These are phyloP conservation scores for Spodoptera littoralis DNA, from an alignment of 2,888 invertebrate species.

Conservation along the genomic window DNA sequence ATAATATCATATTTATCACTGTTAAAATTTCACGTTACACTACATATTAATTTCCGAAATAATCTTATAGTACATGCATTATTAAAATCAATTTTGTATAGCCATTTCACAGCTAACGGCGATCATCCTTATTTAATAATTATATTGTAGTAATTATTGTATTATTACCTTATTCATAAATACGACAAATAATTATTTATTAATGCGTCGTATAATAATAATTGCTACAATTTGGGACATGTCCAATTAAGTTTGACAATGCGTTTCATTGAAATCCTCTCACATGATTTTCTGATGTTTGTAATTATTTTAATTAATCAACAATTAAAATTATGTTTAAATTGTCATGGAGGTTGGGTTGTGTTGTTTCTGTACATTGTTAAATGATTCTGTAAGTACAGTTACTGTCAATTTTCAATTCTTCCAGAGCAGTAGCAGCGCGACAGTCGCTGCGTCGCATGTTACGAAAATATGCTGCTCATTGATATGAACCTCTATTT, in stretches of 20 bases:
- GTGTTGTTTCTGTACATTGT: too few species aligned
- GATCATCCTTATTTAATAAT: conserved; percentile 25
- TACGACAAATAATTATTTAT: conserved; percentile 1
- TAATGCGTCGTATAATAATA: conserved; percentile 1
- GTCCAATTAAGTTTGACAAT: conserved; percentile 18
- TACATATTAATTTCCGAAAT: conserved; percentile 6
- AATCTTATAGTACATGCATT: neutral
- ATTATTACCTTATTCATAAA: conserved; percentile 20
- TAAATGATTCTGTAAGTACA: too few species aligned
- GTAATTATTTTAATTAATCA: conserved; percentile 6
- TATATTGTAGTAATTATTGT: conserved; percentile 14
- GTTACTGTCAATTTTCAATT: too few species aligned
- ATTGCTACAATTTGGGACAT: neutral
- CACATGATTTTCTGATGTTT: conserved; percentile 2
- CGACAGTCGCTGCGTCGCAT: too few species aligned
- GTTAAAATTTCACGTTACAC: neutral
- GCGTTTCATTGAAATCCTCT: conserved; percentile 4
- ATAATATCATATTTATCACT: neutral
- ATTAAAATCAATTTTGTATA: conserved; percentile 22
- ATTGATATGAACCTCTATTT: too few species aligned
- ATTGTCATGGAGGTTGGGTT: too few species aligned
- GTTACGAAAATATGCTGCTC: too few species aligned
- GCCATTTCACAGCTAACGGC: neutral
- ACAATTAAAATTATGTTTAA: neutral
- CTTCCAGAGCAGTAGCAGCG: too few species aligned